Conservation (phyloP, 2,113 vertebrate species). For the Chroicocephalus ridibundus region DNA sequence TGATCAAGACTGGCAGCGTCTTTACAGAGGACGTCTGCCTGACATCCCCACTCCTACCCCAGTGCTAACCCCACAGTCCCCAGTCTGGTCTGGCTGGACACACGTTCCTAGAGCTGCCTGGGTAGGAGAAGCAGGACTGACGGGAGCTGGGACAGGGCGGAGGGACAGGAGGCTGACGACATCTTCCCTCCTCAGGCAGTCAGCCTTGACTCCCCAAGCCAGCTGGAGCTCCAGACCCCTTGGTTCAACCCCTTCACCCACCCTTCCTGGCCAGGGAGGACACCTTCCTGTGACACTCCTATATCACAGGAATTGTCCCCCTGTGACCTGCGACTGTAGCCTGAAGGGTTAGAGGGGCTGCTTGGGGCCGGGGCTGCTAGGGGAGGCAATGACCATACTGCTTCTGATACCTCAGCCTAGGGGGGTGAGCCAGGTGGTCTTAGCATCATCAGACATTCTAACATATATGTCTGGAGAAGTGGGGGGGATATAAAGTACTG, state of each 20-base stretch:
- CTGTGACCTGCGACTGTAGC: neutral
- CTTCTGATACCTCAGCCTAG: neutral
- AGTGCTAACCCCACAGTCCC: neutral
- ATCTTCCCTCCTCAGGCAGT: neutral
- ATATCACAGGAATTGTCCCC: neutral
- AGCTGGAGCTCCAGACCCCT: neutral
- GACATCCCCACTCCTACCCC: conserved; percentile 27
- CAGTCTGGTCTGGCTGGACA: neutral
- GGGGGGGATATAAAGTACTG: neutral
- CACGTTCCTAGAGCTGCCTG: neutral
- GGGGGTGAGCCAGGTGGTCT: neutral
- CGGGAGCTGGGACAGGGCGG: neutral
- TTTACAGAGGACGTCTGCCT: conserved; percentile 22
- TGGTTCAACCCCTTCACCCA: neutral
- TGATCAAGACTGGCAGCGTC: neutral
- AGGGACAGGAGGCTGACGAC: neutral
- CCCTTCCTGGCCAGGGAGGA: neutral
- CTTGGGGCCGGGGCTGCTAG: neutral
- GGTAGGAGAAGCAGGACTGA: neutral
- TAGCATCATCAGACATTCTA: neutral
- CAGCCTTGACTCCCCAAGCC: neutral
- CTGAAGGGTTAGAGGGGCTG: neutral
- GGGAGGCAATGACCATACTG: neutral
- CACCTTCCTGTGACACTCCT: neutral
- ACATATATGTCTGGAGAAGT: neutral